phyloP scores from a whole-genome alignment of 2,113 vertebrate genomes.

The Paradoxurus hermaphroditus region DNA sequence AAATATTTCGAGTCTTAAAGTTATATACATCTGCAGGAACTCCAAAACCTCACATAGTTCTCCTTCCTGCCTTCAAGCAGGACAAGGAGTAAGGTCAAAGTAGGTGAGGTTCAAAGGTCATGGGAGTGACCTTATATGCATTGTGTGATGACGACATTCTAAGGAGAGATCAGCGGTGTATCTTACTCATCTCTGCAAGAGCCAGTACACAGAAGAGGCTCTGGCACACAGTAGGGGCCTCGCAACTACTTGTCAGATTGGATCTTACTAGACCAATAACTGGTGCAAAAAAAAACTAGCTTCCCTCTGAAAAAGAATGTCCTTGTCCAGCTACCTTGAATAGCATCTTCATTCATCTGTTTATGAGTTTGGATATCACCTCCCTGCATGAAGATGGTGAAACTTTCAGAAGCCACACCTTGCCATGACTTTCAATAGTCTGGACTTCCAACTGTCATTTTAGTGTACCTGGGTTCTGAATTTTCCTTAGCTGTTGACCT shows the following conservation, averaged over 20 bases:
- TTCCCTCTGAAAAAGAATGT: background rate
- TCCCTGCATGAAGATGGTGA: background rate
- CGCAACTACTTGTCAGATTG: too few species aligned
- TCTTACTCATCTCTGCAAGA: background rate
- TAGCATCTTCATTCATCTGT: background rate
- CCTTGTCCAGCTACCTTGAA: accelerated
- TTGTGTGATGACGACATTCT: background rate
- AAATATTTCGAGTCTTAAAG: background rate
- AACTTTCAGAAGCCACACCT: background rate
- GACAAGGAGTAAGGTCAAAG: background rate
- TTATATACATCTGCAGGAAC: background rate
- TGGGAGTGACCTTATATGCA: background rate
- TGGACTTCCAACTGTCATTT: background rate
- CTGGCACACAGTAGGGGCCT: background rate
- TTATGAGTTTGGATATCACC: background rate
- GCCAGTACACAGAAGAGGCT: background rate
- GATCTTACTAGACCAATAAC: background rate
- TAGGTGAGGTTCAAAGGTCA: background rate
- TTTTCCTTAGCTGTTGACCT: background rate
- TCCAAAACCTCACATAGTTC: background rate
- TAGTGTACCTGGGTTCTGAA: background rate
- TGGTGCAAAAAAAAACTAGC: background rate
- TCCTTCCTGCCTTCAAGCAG: background rate
- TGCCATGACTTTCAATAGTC: background rate
- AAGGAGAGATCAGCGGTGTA: background rate